These are phyloP conservation scores for Peromyscus polionotus DNA, from an alignment of 2,113 vertebrate species.

Conservation along the genomic window DNA sequence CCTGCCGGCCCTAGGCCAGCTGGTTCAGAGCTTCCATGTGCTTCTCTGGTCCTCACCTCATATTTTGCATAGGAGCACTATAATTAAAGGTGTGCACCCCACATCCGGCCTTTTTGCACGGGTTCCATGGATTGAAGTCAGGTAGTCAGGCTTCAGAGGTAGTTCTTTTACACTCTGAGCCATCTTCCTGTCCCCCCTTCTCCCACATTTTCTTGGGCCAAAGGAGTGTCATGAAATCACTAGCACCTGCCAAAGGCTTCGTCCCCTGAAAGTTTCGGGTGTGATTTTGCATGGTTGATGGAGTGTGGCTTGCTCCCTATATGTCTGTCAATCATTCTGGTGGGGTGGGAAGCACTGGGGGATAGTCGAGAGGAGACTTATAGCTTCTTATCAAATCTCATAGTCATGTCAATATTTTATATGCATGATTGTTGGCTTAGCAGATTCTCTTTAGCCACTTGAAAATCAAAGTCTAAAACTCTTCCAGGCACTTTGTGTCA, in stretches of 20 bases:
- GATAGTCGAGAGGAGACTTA: background rate
- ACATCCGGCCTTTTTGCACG: background rate
- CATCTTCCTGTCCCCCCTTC: background rate
- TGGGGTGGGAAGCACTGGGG: background rate
- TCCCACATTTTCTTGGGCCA: background rate
- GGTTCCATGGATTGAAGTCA: background rate
- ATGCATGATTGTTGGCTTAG: background rate
- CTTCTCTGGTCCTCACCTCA: background rate
- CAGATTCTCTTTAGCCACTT: background rate
- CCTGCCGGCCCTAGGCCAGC: background rate
- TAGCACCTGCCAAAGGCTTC: background rate
- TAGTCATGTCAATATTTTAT: background rate
- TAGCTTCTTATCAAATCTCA: background rate
- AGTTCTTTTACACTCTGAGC: background rate
- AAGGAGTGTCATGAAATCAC: background rate
- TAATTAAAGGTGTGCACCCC: background rate
- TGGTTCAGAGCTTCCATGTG: background rate
- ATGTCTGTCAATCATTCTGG: background rate
- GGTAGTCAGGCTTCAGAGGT: background rate
- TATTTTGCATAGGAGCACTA: background rate
- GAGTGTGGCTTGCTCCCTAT: too few species aligned
- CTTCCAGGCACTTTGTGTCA: background rate
- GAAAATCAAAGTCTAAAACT: background rate
- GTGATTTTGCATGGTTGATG: background rate
- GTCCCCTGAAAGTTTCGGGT: background rate